Evolutionary conservation across 1,140 invertebrate species (phyloP), one percentile per base, ranked within the genome.

Genomic region (Atta texana): DNA sequence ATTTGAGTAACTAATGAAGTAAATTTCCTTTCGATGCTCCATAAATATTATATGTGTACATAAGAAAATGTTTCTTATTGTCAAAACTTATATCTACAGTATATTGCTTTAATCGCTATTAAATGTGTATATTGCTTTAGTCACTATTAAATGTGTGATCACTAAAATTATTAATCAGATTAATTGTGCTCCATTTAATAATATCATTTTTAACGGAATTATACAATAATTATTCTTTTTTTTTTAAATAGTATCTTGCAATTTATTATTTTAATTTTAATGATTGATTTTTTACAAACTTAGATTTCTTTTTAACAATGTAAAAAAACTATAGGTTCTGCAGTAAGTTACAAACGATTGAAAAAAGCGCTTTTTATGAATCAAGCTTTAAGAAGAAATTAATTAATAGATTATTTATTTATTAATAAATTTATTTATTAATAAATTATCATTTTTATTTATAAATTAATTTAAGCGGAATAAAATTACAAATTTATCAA

Each of bases 51-150:
- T 44, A 44, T 1, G 6, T 44, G 39, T 44, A 12, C 5, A 18
- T 16, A 39, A 75, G 6, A 21, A 57, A 57, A 24, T 71, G 18
- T 55, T 59, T 57, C 10, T 34, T 57, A 10, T 21, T 39, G 7
- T 75, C 31, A 10, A 57, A 75, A 75, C n/a, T 31, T 14, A 57
- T 5, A 28, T 49, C 7, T 18, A 31, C n/a, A 59, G 10, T 59
- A 59, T 44, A 75, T 59, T 24, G n/a, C 7, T 75, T 57, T 31
- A 57, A 21, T n/a, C n/a, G 28, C 53, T 75, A 34, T 66, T 74
- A 74, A 74, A 55, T 3, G 28, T 21, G 14, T 51, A 24, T 24
- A 24, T 24, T 24, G 24, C 24, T 24, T 57, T 31, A 57, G 21
- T n/a, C n/a, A 18, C 53, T 75, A 34, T 66, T 74, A 74, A 74